phyloP scores from a whole-genome alignment of 1,140 invertebrate genomes.

The Orchestia grillus region DNA sequence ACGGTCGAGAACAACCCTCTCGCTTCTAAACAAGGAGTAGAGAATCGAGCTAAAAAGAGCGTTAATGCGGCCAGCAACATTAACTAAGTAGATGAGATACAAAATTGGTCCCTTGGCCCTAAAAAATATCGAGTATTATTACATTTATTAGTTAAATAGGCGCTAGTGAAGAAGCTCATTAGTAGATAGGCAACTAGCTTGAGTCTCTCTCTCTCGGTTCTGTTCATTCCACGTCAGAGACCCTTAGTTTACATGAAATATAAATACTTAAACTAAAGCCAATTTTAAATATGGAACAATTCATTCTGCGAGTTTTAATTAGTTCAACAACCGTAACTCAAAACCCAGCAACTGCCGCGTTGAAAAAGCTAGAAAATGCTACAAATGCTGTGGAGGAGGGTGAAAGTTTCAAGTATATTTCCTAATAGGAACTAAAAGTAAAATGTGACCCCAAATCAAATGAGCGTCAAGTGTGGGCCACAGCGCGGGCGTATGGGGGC shows the following conservation, averaged over 20 bases:
- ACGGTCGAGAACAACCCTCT: neutral
- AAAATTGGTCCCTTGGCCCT: conserved; percentile 48
- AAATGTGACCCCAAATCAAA: neutral
- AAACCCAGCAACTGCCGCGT: no score
- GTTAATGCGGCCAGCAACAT: conserved; percentile 44
- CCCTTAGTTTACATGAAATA: neutral
- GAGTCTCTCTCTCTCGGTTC: neutral
- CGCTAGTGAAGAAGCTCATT: neutral
- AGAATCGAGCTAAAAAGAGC: neutral
- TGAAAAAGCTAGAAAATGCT: neutral
- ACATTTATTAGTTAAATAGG: conserved; percentile 31
- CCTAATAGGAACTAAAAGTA: neutral
- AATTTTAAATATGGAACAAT: neutral
- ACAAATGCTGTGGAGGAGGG: neutral
- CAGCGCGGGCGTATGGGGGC: neutral
- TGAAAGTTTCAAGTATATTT: neutral
- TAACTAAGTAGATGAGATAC: neutral
- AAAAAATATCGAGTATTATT: conserved; percentile 11
- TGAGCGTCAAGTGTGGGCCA: neutral
- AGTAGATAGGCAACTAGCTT: neutral
- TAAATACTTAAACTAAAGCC: conserved; percentile 22
- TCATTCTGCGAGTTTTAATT: neutral
- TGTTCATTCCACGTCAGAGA: neutral
- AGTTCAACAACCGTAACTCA: no score
- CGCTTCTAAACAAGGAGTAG: neutral